Evolutionary conservation across 2,888 invertebrate genomes (phyloP).

Genomic region (Xylocampa areola): DNA sequence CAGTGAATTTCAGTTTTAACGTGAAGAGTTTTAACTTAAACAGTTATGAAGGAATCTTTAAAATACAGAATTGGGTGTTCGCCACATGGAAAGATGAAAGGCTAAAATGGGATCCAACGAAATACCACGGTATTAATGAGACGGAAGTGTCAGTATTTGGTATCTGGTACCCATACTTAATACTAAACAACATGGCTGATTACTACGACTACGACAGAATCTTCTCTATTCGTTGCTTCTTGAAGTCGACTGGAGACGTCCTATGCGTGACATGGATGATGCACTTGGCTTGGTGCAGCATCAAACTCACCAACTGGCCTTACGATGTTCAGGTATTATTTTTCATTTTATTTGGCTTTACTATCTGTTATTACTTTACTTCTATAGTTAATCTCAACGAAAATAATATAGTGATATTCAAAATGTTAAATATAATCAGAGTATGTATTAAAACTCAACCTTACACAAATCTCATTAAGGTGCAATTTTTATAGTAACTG

Average conservation of each 20-base stretch:
- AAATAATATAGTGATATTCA: no score
- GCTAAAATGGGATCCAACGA: constrained; percentile 63
- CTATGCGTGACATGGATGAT: constrained; percentile 29
- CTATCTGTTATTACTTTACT: no score
- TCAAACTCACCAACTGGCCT: constrained; percentile 66
- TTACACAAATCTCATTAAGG: no score
- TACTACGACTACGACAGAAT: constrained; percentile 13
- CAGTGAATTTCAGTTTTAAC: constrained; percentile 45
- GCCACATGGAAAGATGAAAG: constrained; percentile 60
- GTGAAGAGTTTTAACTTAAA: constrained; percentile 63
- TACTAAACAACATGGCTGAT: constrained; percentile 49
- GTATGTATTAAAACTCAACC: no score
- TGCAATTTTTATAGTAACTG: no score
- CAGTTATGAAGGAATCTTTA: constrained; percentile 57
- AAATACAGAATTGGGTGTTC: constrained; percentile 42
- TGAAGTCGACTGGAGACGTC: constrained; percentile 54
- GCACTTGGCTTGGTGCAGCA: constrained; percentile 47
- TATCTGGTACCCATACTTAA: constrained; percentile 62
- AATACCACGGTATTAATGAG: constrained; percentile 56
- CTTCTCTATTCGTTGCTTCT: constrained; percentile 37
- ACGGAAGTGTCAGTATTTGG: not conserved
- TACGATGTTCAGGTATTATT: no score
- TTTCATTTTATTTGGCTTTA: no score
- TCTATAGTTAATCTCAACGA: no score
- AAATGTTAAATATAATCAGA: no score